Base-by-base conservation (phyloP, 2,113 vertebrate genomes). In the Casuarius casuarius region DNA sequence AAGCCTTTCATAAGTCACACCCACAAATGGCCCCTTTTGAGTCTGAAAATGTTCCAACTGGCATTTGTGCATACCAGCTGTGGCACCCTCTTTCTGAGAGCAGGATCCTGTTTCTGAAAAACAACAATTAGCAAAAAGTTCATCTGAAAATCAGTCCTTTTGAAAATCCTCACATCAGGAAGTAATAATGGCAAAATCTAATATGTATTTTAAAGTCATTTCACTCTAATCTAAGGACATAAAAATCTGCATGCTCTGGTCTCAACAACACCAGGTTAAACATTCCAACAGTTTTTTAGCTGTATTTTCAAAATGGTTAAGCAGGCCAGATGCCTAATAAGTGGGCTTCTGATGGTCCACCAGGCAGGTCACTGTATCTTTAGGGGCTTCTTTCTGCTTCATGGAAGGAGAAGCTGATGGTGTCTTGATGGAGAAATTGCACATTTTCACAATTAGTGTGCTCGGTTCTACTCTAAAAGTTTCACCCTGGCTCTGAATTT, bases 121-220 rank as follows among this genome's bases (percentile, higher is more conserved):
- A 46, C 5, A 80, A 21, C 56, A 67, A 78, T 65, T 67, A 22
- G 78, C 46, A 80, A 20, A 26, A 82, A 67, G 11, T 89, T 88
- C 35, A 46, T 89, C 74, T 74, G 25, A 90, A 71, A 83, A 75
- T 63, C 56, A 65, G 42, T 38, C 72, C 28, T 84, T 90, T 72
- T 68, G 65, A 72, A 94, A 92, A 42, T 1, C 2, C 26, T 23
- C 35, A 18, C 40, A 59, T 89, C 38, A 78, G 76, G 63, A 80
- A n/a, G 40, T 58, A 89, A 68, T 71, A 84, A 90, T 2, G 25
- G 28, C 51, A 94, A 88, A 65, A 38, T 7, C 25, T 74, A 76
- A 84, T 56, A 31, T 81, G 63, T 40, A n/a, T 40, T 88, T 94
- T 51, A 75, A 94, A 94, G 83, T 56, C 42, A 66, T 94, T 91